phyloP scores from a whole-genome alignment of 2,888 invertebrate species.

The Dicycla oo region DNA sequence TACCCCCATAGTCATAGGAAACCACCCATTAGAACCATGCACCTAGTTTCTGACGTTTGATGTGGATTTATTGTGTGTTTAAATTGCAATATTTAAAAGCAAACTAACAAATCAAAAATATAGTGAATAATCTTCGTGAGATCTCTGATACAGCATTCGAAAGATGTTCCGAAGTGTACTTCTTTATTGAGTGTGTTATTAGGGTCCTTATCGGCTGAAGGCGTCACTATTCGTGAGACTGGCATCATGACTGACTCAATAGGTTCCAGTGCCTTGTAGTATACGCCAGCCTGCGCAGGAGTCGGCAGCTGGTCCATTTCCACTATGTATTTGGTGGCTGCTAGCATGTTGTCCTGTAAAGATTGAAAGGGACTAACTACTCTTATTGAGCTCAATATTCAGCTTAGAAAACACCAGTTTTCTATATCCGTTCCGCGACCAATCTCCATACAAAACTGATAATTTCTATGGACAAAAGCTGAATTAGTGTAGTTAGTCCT shows the following conservation, averaged over 20 bases:
- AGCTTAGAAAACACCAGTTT: too few species aligned
- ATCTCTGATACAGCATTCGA: slow-evolving; percentile 79
- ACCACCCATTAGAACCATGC: not conserved
- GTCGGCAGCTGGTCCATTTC: slow-evolving; percentile 72
- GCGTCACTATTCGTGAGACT: not conserved
- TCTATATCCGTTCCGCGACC: too few species aligned
- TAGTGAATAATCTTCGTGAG: slow-evolving; percentile 85
- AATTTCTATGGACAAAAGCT: too few species aligned
- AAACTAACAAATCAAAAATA: slow-evolving; percentile 82
- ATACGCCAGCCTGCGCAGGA: slow-evolving; percentile 77
- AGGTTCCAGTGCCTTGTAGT: slow-evolving; percentile 72
- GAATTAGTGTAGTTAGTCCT: too few species aligned
- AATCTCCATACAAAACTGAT: too few species aligned
- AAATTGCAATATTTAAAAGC: not conserved
- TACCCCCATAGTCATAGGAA: too few species aligned
- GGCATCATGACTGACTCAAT: not conserved
- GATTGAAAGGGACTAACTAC: not conserved
- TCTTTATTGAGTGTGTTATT: slow-evolving; percentile 51
- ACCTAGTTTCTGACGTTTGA: not conserved
- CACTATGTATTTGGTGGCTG: slow-evolving; percentile 77
- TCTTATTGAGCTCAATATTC: too few species aligned
- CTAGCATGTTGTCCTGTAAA: slow-evolving; percentile 83
- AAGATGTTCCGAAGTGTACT: slow-evolving; percentile 75
- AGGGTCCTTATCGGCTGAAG: too few species aligned
- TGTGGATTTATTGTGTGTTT: not conserved